Base-by-base conservation (phyloP, 2,797 vertebrate genomes). In the Sciaenops ocellatus region DNA sequence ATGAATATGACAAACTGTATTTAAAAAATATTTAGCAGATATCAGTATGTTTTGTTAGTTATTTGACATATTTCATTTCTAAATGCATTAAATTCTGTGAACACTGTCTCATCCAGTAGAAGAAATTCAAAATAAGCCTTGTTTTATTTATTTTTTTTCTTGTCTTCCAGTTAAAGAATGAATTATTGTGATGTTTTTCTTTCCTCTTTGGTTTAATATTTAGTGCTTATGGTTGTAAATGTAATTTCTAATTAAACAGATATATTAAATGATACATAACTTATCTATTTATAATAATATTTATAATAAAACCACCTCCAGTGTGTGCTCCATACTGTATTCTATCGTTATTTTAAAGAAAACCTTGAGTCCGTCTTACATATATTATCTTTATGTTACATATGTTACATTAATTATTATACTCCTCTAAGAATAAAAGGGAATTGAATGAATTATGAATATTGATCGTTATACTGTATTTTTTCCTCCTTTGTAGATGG, bases 151-250 rank as follows among this genome's bases (percentile, higher is more conserved):
- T 38, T 38, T 38, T 38, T 38, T 38, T 38, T 38, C 8, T 38
- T 9, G 16, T 66, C 28, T n/a, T 28, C 20, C 20, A 50, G n/a
- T 2, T 22, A 16, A 55, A 44, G 11, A 5, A 12, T 44, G 3
- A 22, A 42, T 10, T 20, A 16, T 28, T 47, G 26, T 30, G 3
- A 22, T 17, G n/a, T 62, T 46, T 11, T 24, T 26, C 17, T 41
- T 69, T 56, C 46, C 6, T 46, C 24, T 28, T 46, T 30, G 30
- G 16, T 26, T 61, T n/a, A 18, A 61, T 61, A 34, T 60, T 70
- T 13, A 24, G 24, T 16, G 15, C 6, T 18, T 18, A n/a, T n/a
- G n/a, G n/a, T n/a, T n/a, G n/a, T n/a, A n/a, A n/a, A n/a, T n/a
- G n/a, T n/a, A n/a, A n/a, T n/a, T n/a, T n/a, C n/a, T n/a, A 62